phyloP scores from a whole-genome alignment of 2,113 vertebrate genomes.

The Astur gentilis region DNA sequence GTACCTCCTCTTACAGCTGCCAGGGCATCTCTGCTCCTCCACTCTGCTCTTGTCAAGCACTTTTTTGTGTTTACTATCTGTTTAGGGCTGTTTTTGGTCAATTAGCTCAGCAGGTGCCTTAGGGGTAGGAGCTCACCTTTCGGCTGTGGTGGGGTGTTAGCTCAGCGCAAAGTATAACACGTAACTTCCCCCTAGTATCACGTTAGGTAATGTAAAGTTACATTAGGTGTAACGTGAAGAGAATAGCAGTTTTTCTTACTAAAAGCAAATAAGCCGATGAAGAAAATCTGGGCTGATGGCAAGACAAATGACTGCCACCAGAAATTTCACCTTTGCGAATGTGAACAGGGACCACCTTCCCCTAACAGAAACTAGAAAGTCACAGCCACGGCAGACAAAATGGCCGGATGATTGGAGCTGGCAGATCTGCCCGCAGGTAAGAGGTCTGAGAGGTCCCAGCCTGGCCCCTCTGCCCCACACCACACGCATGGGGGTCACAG shows the following conservation, averaged over 20 bases:
- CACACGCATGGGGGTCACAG: fast-evolving
- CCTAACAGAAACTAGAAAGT: neutral
- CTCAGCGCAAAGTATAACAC: neutral
- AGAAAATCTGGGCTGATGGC: neutral
- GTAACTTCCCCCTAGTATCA: neutral
- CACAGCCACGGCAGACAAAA: neutral
- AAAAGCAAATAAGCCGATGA: neutral
- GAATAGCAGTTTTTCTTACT: neutral
- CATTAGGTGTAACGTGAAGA: neutral
- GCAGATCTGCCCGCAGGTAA: neutral
- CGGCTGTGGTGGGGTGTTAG: neutral
- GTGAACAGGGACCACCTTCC: neutral
- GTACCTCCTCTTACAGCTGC: neutral
- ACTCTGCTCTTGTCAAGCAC: neutral
- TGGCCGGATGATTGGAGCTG: neutral
- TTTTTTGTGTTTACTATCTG: neutral
- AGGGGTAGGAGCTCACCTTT: neutral
- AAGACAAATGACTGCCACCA: neutral
- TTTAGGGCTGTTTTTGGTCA: neutral
- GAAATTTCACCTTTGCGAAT: neutral
- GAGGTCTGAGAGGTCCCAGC: neutral
- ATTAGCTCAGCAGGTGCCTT: neutral
- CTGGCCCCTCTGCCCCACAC: neutral
- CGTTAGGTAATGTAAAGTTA: no score
- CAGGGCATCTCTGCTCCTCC: neutral